A percentile compares a stretch with the other conserved stretches of the same genome.
These are phyloP conservation scores for Geotrypetes seraphini DNA, from an alignment of 2,797 vertebrate genomes.

Conservation along the genomic window DNA sequence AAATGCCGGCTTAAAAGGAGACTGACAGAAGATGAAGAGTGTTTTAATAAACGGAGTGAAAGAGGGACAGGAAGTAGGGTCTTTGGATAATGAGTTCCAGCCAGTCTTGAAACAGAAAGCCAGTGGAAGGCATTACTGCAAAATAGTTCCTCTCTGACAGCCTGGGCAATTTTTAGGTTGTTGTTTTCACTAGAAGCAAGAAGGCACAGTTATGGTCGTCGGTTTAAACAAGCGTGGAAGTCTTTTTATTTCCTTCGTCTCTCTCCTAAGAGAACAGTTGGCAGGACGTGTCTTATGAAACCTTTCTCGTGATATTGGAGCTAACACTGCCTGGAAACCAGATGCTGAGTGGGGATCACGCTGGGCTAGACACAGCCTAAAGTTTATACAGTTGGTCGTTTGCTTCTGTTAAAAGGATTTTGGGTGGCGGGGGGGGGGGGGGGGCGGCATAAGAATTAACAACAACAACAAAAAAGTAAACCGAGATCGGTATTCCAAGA, in stretches of 20 bases:
- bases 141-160: conserved; percentile 64
- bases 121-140: conserved; percentile 52
- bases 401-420: conserved; percentile 42
- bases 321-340: conserved; percentile 43
- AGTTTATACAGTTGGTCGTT: conserved; percentile 36
- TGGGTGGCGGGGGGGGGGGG: conserved; percentile 31
- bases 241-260: conserved; percentile 22
- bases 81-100: conserved; percentile 68
- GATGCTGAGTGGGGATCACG: conserved; percentile 51
- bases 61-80: conserved; percentile 64
- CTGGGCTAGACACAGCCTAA: conserved; percentile 27
- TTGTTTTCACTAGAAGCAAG: conserved; percentile 37
- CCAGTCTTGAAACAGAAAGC: conserved; percentile 51
- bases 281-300: conserved; percentile 48
- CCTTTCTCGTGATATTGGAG: conserved; percentile 43
- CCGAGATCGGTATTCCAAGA: conserved; percentile 27
- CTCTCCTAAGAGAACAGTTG: conserved; percentile 43
- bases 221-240: conserved; percentile 25
- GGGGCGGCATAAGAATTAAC: conserved; percentile 25
- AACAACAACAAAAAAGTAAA: conserved; percentile 44
- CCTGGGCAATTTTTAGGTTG: conserved; percentile 50
- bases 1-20: conserved; percentile 53
- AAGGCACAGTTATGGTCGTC: conserved; percentile 33
- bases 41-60: conserved; percentile 40
- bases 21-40: conserved; percentile 42